Evolutionary conservation across 1,140 invertebrate species (phyloP).

Genomic region (Neodiprion lecontei): DNA sequence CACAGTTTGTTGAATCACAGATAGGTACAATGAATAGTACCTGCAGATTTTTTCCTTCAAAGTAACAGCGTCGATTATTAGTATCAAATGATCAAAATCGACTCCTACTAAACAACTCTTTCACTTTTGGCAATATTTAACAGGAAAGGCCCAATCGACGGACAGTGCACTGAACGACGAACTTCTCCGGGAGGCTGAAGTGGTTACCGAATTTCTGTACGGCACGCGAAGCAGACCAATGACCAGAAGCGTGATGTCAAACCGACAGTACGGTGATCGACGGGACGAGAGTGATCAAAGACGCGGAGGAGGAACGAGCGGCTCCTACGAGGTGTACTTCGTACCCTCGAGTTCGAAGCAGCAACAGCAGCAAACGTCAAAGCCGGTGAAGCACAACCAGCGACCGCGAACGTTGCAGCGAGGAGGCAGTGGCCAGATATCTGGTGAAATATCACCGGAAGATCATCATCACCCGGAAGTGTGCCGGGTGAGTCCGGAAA

Average conservation of each 20-base stretch:
- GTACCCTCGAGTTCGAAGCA: constrained; percentile 54
- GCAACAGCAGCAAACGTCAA: constrained; percentile 33
- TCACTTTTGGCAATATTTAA: constrained; percentile 9
- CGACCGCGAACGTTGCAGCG: constrained; percentile 55
- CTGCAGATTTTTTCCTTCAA: too few species aligned
- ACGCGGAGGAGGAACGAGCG: constrained; percentile 35
- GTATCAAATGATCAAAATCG: too few species aligned
- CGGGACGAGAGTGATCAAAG: constrained; percentile 53
- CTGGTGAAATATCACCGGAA: constrained; percentile 31
- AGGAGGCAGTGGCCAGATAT: constrained; percentile 59
- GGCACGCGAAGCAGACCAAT: constrained; percentile 62
- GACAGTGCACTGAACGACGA: constrained; percentile 60
- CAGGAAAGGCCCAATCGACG: constrained; percentile 58
- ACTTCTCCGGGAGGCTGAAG: constrained; percentile 62
- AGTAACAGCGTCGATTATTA: too few species aligned
- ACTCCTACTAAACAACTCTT: too few species aligned
- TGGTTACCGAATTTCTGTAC: constrained; percentile 65
- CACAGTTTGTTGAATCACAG: too few species aligned
- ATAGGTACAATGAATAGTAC: too few species aligned
- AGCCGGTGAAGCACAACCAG: constrained; percentile 41
- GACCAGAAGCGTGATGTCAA: constrained; percentile 58
- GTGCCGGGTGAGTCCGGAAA: constrained; percentile 43
- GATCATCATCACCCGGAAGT: constrained; percentile 10
- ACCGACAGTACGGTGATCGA: constrained; percentile 52
- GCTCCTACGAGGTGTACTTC: constrained; percentile 61